A percentile compares a stretch with the other conserved stretches of the same genome.
phyloP scores from a whole-genome alignment of 2,888 invertebrate species.

The Monopis laevigella region DNA sequence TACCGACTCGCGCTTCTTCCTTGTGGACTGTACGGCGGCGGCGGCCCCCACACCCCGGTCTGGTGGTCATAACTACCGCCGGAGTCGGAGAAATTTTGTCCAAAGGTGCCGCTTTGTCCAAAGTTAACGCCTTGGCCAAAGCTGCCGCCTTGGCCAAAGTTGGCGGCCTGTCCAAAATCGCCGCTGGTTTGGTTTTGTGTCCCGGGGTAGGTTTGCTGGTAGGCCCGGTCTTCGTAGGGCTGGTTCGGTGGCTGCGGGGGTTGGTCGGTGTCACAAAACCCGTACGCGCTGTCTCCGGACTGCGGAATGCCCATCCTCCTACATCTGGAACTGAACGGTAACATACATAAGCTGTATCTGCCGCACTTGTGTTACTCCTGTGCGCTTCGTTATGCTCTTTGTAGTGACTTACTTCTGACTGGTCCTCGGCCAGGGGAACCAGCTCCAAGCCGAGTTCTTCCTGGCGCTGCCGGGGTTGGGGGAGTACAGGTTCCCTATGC shows the following conservation, averaged over 20 bases:
- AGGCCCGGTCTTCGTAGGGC: constrained; percentile 22
- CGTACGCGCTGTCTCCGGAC: constrained; percentile 80
- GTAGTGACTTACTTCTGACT: constrained; percentile 49
- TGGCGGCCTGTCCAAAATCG: constrained; percentile 21
- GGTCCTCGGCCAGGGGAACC: constrained; percentile 76
- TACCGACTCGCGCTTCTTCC: constrained; percentile 60
- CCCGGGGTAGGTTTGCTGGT: constrained; percentile 21
- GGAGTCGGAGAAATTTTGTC: constrained; percentile 56
- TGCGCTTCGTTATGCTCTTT: not conserved
- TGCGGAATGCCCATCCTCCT: constrained; percentile 78
- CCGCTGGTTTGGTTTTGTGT: constrained; percentile 14
- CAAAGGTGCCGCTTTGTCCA: constrained; percentile 21
- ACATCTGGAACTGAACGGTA: constrained; percentile 56
- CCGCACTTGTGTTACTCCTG: not conserved
- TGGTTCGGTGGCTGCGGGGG: constrained; percentile 24
- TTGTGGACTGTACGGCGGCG: constrained; percentile 87
- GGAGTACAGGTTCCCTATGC: constrained; percentile 83
- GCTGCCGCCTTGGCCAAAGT: constrained; percentile 22
- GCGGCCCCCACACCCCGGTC: constrained; percentile 83
- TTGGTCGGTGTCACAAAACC: constrained; percentile 64
- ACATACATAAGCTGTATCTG: not conserved
- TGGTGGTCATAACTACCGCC: constrained; percentile 64
- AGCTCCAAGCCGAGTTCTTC: constrained; percentile 75
- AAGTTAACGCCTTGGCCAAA: constrained; percentile 23
- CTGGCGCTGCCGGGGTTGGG: constrained; percentile 77